These are phyloP conservation scores for Iphiclides podalirius DNA, from an alignment of 2,888 invertebrate species.

Conservation along the genomic window DNA sequence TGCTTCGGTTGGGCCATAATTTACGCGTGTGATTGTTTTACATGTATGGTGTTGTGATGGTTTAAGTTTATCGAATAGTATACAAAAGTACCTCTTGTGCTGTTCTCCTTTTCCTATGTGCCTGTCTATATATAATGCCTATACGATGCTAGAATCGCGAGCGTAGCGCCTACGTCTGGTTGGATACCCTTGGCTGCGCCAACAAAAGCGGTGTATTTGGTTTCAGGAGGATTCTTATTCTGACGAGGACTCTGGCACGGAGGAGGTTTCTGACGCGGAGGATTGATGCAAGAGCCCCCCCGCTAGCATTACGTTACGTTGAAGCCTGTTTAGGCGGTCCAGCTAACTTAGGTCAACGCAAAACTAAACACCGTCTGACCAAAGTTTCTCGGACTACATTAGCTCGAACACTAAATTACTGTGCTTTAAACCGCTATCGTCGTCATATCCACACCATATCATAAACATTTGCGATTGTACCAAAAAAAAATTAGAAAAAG, in stretches of 20 bases:
- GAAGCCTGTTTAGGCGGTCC: constrained; percentile 39
- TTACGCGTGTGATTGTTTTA: too few relatives aligned
- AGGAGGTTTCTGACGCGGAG: constrained; percentile 71
- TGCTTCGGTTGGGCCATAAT: too few relatives aligned
- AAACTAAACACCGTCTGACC: constrained; percentile 11
- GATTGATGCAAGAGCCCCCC: constrained; percentile 59
- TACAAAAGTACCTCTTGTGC: too few relatives aligned
- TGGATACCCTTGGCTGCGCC: constrained; percentile 41
- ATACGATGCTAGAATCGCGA: too few relatives aligned
- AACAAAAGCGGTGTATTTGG: constrained; percentile 67
- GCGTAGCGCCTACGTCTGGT: constrained; percentile 60
- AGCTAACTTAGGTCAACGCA: constrained; percentile 32
- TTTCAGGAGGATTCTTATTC: constrained; percentile 79
- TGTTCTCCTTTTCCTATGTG: background rate
- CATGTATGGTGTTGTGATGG: too few relatives aligned
- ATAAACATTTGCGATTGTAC: constrained; percentile 42
- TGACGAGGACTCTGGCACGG: constrained; percentile 73
- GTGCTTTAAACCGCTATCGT: constrained; percentile 31
- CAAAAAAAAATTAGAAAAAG: constrained; percentile 52
- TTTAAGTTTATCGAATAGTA: too few relatives aligned
- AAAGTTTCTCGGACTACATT: constrained; percentile 14
- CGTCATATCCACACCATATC: constrained; percentile 50
- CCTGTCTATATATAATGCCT: background rate
- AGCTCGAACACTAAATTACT: constrained; percentile 30
- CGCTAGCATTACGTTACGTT: constrained; percentile 46